A percentile compares a stretch with the other conserved stretches of the same genome.
phyloP scores from a whole-genome alignment of 2,797 vertebrate genomes.

The Dermochelys coriacea region DNA sequence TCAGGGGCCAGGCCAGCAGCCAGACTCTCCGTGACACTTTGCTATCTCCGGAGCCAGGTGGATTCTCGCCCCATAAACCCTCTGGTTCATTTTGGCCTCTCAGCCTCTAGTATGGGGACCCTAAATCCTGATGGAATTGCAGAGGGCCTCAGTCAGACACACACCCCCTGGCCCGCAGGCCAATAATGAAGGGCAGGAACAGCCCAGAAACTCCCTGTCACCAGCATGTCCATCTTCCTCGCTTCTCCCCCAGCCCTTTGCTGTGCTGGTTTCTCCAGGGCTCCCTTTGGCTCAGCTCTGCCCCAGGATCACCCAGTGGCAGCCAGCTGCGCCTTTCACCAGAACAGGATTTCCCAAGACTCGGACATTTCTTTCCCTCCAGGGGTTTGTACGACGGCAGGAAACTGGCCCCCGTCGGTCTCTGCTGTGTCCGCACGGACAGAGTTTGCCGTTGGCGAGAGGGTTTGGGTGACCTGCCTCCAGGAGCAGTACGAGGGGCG shows the following conservation, averaged over 20 bases:
- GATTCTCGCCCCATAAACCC: background rate
- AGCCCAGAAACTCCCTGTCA: too few relatives aligned
- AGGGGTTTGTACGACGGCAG: background rate
- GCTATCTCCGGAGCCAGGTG: background rate
- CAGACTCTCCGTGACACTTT: background rate
- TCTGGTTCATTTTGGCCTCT: background rate
- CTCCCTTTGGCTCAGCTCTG: too few relatives aligned
- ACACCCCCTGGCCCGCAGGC: accelerated
- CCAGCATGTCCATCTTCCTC: too few relatives aligned
- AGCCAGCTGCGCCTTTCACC: too few relatives aligned
- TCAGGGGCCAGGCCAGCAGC: background rate
- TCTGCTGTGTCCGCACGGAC: background rate
- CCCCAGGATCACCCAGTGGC: too few relatives aligned
- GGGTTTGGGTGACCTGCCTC: accelerated
- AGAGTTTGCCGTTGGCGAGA: background rate
- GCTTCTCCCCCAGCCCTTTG: too few relatives aligned
- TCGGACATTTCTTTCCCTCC: accelerated
- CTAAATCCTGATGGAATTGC: too few relatives aligned
- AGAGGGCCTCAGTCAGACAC: too few relatives aligned
- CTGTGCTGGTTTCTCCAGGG: too few relatives aligned
- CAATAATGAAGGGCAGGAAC: too few relatives aligned
- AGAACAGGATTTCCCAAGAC: background rate
- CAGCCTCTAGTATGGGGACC: too few relatives aligned
- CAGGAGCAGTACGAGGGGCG: accelerated
- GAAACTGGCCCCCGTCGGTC: background rate